Base-by-base conservation (phyloP, 1,140 invertebrate genomes). In the Drosophila kohkoa region DNA sequence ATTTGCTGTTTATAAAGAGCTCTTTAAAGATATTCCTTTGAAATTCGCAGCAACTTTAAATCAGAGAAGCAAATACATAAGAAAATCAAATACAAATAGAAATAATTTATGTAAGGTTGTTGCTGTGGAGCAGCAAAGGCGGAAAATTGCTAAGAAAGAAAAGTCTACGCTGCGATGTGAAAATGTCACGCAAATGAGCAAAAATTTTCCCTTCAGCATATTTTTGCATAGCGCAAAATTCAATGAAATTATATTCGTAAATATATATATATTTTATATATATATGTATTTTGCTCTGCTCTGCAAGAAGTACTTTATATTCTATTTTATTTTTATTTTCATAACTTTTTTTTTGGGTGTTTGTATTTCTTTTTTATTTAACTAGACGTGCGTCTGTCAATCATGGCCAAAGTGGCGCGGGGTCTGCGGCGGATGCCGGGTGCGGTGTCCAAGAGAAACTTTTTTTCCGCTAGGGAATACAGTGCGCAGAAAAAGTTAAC, bases 341-440 rank as follows among this genome's bases (percentile, higher is more conserved):
- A 25, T 65, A 46, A 67, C 55, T 75, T 55, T 46, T 54, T 38
- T 67, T 71, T 64, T 59, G 59, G 6, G 35, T 38, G 6, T 38
- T 8, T 10, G 35, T 38, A 38, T 38, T 38, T 8, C 35, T 59
- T 76, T 69, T 76, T 69, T 83, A 83, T 86, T 81, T 81, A 82
- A 70, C 75, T 86, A 82, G 82, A 81, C 67, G 82, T 86, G 82
- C 82, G 82, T 79, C 72, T 77, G 82, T 87, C 82, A 87, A 86
- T 82, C 82, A 76, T 64, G 49, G 35, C 32, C 70, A 66, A 60
- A 74, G 66, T 15, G 46, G 46, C 43, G 54, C 51, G 43, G 52
- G 64, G 28, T 11, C 30, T 13, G 30, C 3, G 30, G 1, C 2
- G 25, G 57, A 1, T 16, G n/a, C 16, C 7, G 49, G 62, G 6